Conservation (phyloP, 2,113 vertebrate genomes). For the Bos taurus region DNA sequence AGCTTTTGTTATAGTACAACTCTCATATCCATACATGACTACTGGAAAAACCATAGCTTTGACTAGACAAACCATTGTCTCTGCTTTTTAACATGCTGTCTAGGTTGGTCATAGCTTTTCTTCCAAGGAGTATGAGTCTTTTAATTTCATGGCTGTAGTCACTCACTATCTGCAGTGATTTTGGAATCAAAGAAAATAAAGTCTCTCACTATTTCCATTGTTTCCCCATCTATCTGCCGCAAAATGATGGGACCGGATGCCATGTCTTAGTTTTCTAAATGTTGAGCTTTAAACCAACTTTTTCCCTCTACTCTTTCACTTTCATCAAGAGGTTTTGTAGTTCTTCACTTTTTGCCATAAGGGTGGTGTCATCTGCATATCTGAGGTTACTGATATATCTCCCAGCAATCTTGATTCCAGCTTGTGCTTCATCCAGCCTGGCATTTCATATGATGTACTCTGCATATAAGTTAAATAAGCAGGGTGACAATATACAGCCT, state of each 20-base stretch:
- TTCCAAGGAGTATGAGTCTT: not conserved
- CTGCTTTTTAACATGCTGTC: not conserved
- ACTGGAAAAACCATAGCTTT: not conserved
- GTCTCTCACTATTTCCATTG: not conserved
- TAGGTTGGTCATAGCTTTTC: not conserved
- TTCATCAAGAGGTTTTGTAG: not conserved
- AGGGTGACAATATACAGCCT: not conserved
- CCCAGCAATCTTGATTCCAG: not conserved
- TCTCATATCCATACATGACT: not conserved
- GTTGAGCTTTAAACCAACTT: not conserved
- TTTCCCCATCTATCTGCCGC: not conserved
- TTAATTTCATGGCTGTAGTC: not conserved
- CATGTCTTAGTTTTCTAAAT: not conserved
- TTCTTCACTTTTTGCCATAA: not conserved
- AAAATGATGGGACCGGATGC: rapidly evolving
- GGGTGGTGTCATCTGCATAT: not conserved
- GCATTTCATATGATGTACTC: not conserved
- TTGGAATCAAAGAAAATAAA: not conserved
- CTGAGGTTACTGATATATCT: not conserved
- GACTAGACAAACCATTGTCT: not conserved
- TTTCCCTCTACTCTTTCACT: not conserved
- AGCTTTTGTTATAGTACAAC: not conserved
- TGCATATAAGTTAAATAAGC: not conserved
- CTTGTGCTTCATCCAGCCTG: not conserved
- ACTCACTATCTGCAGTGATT: not conserved